A percentile compares a stretch with the other conserved stretches of the same genome.
These are phyloP conservation scores for Tenthredo notha DNA, from an alignment of 2,888 invertebrate species.

Conservation along the genomic window DNA sequence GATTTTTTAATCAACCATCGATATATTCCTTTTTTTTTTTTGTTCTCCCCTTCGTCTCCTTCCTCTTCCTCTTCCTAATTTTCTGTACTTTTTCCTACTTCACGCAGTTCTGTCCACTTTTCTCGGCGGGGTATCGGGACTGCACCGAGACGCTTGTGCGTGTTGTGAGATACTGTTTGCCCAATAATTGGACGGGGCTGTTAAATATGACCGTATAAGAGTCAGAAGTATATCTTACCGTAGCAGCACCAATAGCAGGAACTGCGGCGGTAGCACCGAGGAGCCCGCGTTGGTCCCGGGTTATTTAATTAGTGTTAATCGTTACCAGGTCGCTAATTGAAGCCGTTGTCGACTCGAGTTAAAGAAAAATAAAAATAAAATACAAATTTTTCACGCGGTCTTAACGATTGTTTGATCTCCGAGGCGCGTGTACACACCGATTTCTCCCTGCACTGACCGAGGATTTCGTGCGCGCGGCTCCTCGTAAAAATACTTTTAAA, in stretches of 20 bases:
- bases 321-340: conserved; percentile 52
- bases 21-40: not conserved
- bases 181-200: conserved; percentile 75
- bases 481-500: conserved; percentile 30
- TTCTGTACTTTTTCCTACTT: not conserved
- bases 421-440: conserved; percentile 42
- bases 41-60: not conserved
- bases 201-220: conserved; percentile 71
- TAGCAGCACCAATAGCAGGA: not conserved
- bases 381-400: conserved; percentile 45
- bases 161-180: conserved; percentile 65
- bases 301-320: conserved; percentile 53
- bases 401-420: conserved; percentile 51
- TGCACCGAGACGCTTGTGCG: conserved; percentile 35
- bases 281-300: not conserved
- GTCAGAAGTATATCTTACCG: not conserved
- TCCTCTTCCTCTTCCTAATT: not conserved
- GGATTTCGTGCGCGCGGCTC: not conserved
- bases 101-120: not conserved
- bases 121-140: not conserved
- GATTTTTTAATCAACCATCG: not conserved
- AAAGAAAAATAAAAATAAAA: conserved; percentile 24
- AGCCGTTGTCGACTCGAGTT: conserved; percentile 50
- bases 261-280: not conserved
- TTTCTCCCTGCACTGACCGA: conserved; percentile 35